Evolutionary conservation across 2,797 vertebrate species (phyloP).

Genomic region (Myripristis jacobus): DNA sequence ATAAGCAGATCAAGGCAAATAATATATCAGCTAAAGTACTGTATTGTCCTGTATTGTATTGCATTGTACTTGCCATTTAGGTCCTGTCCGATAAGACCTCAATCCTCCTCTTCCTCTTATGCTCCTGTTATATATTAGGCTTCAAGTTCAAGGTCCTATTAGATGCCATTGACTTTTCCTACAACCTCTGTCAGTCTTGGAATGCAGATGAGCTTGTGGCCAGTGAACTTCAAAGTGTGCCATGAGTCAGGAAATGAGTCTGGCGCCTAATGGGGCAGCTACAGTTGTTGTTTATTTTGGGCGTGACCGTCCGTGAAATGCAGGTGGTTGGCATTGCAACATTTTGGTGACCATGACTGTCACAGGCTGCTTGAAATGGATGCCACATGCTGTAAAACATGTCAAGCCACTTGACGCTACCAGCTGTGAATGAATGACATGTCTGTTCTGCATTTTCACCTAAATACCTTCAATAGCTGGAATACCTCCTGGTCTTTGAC

Average conservation of each 20-base stretch:
- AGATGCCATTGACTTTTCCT: background rate
- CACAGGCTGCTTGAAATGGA: slow-evolving; percentile 34
- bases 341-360: slow-evolving; percentile 10
- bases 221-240: slow-evolving; percentile 9
- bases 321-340: slow-evolving; percentile 29
- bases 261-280: background rate
- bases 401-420: background rate
- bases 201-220: background rate
- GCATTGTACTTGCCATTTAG: no score
- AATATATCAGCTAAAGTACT: no score
- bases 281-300: slow-evolving; percentile 41
- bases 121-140: no score
- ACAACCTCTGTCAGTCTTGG: background rate
- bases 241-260: slow-evolving; percentile 6
- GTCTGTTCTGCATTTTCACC: slow-evolving; percentile 1
- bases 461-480: background rate
- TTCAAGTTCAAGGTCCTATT: background rate
- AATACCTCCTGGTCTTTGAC: background rate
- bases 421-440: slow-evolving; percentile 8
- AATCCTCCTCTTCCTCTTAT: no score
- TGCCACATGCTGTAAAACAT: background rate
- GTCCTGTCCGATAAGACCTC: background rate
- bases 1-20: no score
- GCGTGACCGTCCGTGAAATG: slow-evolving; percentile 12
- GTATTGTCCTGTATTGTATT: no score